A percentile compares a stretch with the other conserved stretches of the same genome.
Evolutionary conservation across 2,113 vertebrate species (phyloP).

Genomic region (Hippotragus niger): DNA sequence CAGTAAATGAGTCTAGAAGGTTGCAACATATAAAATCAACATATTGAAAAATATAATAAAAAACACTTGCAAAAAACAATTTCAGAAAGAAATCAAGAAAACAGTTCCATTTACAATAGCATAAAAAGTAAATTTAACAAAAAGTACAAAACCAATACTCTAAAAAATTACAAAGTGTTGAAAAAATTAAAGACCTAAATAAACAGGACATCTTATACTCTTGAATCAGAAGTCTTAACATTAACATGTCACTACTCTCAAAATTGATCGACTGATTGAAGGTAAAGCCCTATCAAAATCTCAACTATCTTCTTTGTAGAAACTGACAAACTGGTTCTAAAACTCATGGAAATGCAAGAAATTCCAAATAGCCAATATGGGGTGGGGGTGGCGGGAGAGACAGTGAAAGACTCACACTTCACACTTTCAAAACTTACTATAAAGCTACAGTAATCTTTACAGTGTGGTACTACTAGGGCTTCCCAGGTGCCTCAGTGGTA

Average conservation of each 20-base stretch:
- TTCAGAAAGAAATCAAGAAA: background rate
- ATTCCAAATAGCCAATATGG: background rate
- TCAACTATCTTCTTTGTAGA: background rate
- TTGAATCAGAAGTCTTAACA: background rate
- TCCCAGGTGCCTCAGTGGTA: background rate
- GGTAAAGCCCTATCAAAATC: background rate
- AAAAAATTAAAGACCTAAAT: background rate
- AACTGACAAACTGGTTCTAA: background rate
- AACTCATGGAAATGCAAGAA: background rate
- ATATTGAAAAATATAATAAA: background rate
- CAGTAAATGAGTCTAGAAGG: background rate
- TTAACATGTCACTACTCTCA: background rate
- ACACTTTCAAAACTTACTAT: background rate
- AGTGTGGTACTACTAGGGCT: background rate
- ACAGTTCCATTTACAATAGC: background rate
- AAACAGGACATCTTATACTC: background rate
- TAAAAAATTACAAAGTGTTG: background rate
- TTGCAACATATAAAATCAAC: background rate
- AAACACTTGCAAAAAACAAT: background rate
- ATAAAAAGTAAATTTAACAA: background rate
- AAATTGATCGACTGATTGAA: background rate
- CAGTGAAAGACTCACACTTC: background rate
- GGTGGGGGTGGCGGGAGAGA: background rate
- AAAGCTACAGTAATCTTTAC: background rate
- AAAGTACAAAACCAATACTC: background rate